Conservation (phyloP, 2,888 invertebrate species). For the Lampropteryx suffumata region DNA sequence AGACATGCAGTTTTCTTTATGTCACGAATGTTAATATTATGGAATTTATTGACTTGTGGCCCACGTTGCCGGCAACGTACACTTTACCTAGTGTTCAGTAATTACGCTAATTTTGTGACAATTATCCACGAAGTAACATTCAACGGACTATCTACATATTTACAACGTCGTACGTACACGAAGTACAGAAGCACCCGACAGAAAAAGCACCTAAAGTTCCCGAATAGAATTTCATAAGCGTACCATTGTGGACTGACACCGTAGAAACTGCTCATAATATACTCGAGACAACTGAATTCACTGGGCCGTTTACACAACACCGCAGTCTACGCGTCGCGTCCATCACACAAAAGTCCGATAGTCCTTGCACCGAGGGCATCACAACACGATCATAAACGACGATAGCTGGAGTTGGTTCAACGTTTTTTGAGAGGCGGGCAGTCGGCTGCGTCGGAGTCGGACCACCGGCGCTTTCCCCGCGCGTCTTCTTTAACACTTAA, state of each 20-base stretch:
- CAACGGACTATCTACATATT: conserved; percentile 73
- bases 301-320: conserved; percentile 47
- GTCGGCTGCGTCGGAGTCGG: conserved; percentile 79
- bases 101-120: conserved; percentile 60
- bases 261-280: conserved; percentile 52
- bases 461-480: conserved; percentile 80
- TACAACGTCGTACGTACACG: conserved; percentile 77
- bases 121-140: conserved; percentile 68
- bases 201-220: conserved; percentile 81
- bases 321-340: conserved; percentile 26
- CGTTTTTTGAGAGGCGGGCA: conserved; percentile 74
- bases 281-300: conserved; percentile 52
- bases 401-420: conserved; percentile 45
- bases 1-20: conserved; percentile 25
- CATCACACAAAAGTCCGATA: conserved; percentile 43
- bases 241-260: conserved; percentile 62
- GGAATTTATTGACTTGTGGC: conserved; percentile 33
- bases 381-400: conserved; percentile 48
- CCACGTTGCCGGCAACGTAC: conserved; percentile 35
- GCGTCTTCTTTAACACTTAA: conserved; percentile 79
- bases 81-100: conserved; percentile 21
- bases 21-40: conserved; percentile 30
- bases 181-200: conserved; percentile 81
- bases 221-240: conserved; percentile 77
- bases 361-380: conserved; percentile 54